Base-by-base conservation (phyloP, 2,888 invertebrate species). In the Automeris io region DNA sequence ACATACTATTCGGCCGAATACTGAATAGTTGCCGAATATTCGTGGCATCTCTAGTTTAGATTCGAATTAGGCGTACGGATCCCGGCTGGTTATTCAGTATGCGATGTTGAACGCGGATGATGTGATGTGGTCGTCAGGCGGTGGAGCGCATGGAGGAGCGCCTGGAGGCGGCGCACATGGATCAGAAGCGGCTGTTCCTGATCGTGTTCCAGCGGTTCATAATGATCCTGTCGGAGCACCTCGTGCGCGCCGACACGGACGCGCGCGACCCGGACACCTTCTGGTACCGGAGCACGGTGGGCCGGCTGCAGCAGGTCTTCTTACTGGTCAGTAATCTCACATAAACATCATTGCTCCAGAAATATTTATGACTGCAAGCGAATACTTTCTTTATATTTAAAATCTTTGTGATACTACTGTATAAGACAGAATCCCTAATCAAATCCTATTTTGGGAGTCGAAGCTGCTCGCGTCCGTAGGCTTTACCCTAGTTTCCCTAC, bases 131-230 rank as follows among this genome's bases (percentile, higher is more conserved):
- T 11, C 2, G 16, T 0, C 63, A 98, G 88, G 93, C 94, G 63
- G 94, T 98, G 1, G 98, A 98, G 70, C 91, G 95, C 40, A 96
- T 98, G 96, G 98, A 98, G 71, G 98, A 98, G 73, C 93, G 94
- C 43, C 76, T 98, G 41, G 98, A 98, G 77, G 92, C 94, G 2
- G 97, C 96, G 0, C 97, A 97, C 82, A 96, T 96, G 49, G 97
- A 98, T 81, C 97, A 98, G 81, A 98, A 98, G 83, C 95, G 97
- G 67, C 88, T 98, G 46, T 98, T 98, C 78, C 91, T 98, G 46
- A 97, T 98, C 72, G 96, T 98, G 59, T 98, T 98, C 83, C 98
- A 98, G 89, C 91, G 98, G 43, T 99, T 99, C 86, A 98, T 98
- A 53, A 98, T 98, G 94, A 95, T 98, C 57, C 88, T 99, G 49